Percentiles rank a stretch among this genome's conserved stretches.
These are phyloP conservation scores for Stictocephala bisonia DNA, from an alignment of 2,888 invertebrate genomes.

Conservation along the genomic window DNA sequence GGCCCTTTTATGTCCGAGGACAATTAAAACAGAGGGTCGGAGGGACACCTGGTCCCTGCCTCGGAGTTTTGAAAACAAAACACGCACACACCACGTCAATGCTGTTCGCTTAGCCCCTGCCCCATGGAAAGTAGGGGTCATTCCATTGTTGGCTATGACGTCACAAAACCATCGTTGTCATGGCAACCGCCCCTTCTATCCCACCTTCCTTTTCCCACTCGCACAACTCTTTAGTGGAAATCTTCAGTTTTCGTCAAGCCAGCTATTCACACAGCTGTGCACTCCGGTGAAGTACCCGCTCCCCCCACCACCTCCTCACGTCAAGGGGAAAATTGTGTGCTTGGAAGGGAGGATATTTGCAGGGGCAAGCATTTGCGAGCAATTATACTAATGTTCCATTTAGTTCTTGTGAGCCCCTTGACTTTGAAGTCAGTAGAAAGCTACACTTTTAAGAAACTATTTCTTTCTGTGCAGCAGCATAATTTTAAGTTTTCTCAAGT, in stretches of 20 bases:
- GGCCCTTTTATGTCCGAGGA: conserved; percentile 33
- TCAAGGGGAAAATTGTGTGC: no score
- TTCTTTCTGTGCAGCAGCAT: no score
- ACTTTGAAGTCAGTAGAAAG: no score
- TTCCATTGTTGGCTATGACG: conserved; percentile 29
- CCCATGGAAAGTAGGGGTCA: conserved; percentile 2
- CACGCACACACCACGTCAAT: conserved; percentile 23
- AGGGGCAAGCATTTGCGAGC: no score
- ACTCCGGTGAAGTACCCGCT: conserved; percentile 25
- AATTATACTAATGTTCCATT: no score
- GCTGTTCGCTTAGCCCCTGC: neutral
- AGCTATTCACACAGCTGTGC: conserved; percentile 32
- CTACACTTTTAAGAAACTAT: no score
- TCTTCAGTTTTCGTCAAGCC: conserved; percentile 37
- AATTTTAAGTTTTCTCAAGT: no score
- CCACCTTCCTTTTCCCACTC: neutral
- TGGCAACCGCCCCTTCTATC: conserved; percentile 4
- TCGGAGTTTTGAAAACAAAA: conserved; percentile 22
- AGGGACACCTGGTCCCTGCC: conserved; percentile 31
- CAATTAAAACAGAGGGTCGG: conserved; percentile 13
- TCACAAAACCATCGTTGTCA: conserved; percentile 25
- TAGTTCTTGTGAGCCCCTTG: no score
- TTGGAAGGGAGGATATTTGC: no score
- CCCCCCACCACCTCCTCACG: no score
- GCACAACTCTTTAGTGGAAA: conserved; percentile 27